Percentiles rank a stretch among this genome's conserved stretches.
Evolutionary conservation across 2,113 vertebrate genomes (phyloP).

Genomic region (Bagarius yarrelli): DNA sequence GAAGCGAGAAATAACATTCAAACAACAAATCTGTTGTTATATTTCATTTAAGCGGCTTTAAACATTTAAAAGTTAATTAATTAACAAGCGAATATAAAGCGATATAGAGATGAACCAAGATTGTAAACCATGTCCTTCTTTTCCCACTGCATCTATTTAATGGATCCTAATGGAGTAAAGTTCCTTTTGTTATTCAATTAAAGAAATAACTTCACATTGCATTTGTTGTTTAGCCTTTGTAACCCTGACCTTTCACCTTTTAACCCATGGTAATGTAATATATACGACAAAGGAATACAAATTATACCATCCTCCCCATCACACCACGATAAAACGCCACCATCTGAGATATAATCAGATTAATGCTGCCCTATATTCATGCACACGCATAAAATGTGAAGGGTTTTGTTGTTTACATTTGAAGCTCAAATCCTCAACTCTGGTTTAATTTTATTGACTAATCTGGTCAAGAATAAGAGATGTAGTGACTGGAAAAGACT

Average conservation of each 20-base stretch:
- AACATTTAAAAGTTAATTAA: constrained; percentile 18
- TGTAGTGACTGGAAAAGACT: not conserved
- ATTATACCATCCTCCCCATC: not conserved
- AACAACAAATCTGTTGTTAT: constrained; percentile 58
- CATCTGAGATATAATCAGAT: constrained; percentile 21
- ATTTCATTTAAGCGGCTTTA: constrained; percentile 18
- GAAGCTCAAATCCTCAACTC: not conserved
- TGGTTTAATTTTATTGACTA: constrained; percentile 5
- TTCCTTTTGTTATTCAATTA: constrained; percentile 46
- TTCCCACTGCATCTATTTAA: constrained; percentile 52
- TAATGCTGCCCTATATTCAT: not conserved
- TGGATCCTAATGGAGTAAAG: constrained; percentile 51
- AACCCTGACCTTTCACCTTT: constrained; percentile 55
- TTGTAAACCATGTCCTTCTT: constrained; percentile 56
- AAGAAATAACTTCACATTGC: constrained; percentile 18
- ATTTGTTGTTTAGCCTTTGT: constrained; percentile 46
- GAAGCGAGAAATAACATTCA: constrained; percentile 56
- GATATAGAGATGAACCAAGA: constrained; percentile 58
- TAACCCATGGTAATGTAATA: constrained; percentile 30
- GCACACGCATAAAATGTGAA: not conserved
- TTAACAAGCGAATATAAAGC: constrained; percentile 13
- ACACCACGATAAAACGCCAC: constrained; percentile 24
- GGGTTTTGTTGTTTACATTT: not conserved
- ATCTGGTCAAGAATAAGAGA: constrained; percentile 5
- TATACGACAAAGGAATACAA: not conserved